Evolutionary conservation across 2,113 vertebrate species (phyloP).

Genomic region (Neopipo cinnamomea): DNA sequence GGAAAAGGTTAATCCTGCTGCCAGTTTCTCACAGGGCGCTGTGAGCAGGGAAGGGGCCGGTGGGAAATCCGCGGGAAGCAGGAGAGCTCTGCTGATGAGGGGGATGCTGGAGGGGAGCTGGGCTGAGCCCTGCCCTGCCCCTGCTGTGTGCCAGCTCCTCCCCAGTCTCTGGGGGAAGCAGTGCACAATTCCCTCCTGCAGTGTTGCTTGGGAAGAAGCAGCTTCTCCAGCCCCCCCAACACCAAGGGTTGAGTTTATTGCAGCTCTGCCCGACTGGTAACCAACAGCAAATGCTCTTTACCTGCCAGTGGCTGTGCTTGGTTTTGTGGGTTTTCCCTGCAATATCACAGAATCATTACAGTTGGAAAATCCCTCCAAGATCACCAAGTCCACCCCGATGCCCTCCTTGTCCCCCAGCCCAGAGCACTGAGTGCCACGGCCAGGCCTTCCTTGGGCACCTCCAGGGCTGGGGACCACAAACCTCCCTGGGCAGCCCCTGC

Average conservation of each 20-base stretch:
- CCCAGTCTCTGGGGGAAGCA: fast-evolving
- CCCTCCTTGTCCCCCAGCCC: background rate
- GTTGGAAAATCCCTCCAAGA: background rate
- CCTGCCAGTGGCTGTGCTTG: fast-evolving
- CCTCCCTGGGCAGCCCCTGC: background rate
- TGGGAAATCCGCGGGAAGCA: background rate
- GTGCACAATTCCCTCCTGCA: background rate
- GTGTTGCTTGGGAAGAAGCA: fast-evolving
- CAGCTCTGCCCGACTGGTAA: background rate
- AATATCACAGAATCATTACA: fast-evolving
- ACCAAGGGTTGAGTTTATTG: background rate
- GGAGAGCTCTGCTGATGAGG: fast-evolving
- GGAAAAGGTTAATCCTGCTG: slow-evolving; percentile 52
- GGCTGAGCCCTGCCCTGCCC: background rate
- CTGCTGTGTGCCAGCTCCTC: background rate
- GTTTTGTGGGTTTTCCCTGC: fast-evolving
- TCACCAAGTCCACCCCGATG: fast-evolving
- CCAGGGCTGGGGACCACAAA: background rate
- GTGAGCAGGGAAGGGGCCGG: background rate
- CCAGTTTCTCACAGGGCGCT: background rate
- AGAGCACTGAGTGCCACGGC: background rate
- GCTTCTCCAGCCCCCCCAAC: background rate
- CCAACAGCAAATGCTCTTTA: background rate
- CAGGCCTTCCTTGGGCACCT: background rate
- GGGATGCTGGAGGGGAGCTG: fast-evolving